Evolutionary conservation across 1,140 invertebrate genomes (phyloP), one percentile per base, ranked within the genome.

Genomic region (Patella vulgata): DNA sequence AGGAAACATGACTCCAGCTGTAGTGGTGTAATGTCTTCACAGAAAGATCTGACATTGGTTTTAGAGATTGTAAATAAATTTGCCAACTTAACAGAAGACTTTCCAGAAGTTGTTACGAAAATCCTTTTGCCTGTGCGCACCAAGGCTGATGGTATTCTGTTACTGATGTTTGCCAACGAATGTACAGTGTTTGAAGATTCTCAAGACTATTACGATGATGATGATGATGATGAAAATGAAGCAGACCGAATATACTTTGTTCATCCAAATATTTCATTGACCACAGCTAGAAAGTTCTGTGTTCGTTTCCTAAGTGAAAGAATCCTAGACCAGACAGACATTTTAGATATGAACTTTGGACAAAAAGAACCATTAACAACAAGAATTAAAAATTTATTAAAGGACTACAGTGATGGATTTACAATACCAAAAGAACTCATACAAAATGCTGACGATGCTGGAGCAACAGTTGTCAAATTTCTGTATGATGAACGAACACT

Each of bases 361-460:
- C 78, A 80, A 58, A 52, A 59, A 25, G 78, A 80, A 47, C 70
- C 73, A 1, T 53, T 79, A 0, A 77, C 75, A 12, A 57, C 68
- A 27, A 54, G 78, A 30, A 53, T 80, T 5, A 65, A 66, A 50
- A 60, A 70, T 25, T 47, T 80, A 5, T 17, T 70, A 28, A 47
- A 66, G 23, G 66, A 66, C n/a, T 80, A 80, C 55, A 74, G 70
- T n/a, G 75, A 70, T 63, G 78, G 76, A 11, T 65, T 76, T 23
- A 68, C 73, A 42, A 71, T 80, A 21, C 66, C 78, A 12, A 80
- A 79, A 59, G 78, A 80, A 67, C 53, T 80, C 5, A 59, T 80
- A 23, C 78, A 80, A 56, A 80, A 94, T 63, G 78, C 81, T 36
- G 81, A 82, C 59, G 81, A 82, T 73, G 79, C 79, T 27, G 69